Percentiles rank a stretch among this genome's conserved stretches.
Conservation (phyloP, 2,888 invertebrate species). For the Eilema sororculum region DNA sequence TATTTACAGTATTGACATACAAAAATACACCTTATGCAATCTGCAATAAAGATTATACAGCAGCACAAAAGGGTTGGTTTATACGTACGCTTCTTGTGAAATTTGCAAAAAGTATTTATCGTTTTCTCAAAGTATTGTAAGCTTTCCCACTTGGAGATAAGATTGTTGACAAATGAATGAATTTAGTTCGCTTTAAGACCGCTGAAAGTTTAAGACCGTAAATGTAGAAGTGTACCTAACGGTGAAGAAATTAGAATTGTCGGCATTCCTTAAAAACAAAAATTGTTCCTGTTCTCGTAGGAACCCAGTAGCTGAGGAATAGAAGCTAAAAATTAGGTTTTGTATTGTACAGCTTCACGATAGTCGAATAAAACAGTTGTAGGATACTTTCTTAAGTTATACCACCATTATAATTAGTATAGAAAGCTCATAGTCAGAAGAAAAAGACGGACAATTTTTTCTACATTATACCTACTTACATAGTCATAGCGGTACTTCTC, state of each 20-base stretch:
- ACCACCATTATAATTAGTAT: too few species aligned
- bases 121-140: slow-evolving; percentile 62
- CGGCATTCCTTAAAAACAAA: slow-evolving; percentile 36
- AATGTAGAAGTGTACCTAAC: slow-evolving; percentile 45
- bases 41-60: slow-evolving; percentile 29
- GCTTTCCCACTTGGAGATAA: slow-evolving; percentile 66
- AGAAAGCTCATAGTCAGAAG: too few species aligned
- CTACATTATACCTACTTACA: too few species aligned
- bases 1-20: slow-evolving; percentile 26
- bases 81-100: slow-evolving; percentile 57
- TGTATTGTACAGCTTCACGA: not conserved
- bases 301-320: slow-evolving; percentile 18
- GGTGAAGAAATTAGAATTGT: slow-evolving; percentile 42
- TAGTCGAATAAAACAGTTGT: not conserved
- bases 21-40: slow-evolving; percentile 47
- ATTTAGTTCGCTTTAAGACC: slow-evolving; percentile 51
- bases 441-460: not conserved
- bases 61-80: slow-evolving; percentile 41
- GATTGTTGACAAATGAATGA: slow-evolving; percentile 59
- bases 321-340: not conserved
- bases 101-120: slow-evolving; percentile 59
- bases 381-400: not conserved
- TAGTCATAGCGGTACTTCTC: too few species aligned
- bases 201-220: slow-evolving; percentile 58
- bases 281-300: slow-evolving; percentile 30